phyloP scores from a whole-genome alignment of 2,888 invertebrate genomes.

The Cabera pusaria region DNA sequence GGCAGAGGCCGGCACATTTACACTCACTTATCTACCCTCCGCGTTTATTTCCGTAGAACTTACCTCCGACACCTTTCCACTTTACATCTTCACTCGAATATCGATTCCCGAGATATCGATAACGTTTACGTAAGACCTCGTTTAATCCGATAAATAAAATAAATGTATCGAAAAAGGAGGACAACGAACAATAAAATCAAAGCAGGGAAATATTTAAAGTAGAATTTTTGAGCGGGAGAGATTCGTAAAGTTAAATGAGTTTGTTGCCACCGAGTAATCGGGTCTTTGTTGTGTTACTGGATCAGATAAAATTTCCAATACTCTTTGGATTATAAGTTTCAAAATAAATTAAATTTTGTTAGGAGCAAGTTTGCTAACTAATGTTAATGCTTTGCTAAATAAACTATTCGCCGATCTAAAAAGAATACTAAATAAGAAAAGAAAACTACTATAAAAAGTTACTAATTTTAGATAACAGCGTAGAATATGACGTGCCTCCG shows the following conservation, averaged over 20 bases:
- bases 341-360: slow-evolving; percentile 20
- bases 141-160: slow-evolving; percentile 71
- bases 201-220: slow-evolving; percentile 65
- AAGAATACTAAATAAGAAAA: neutral
- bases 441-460: too few relatives aligned
- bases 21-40: slow-evolving; percentile 77
- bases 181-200: slow-evolving; percentile 73
- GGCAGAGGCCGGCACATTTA: slow-evolving; percentile 66
- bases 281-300: slow-evolving; percentile 63
- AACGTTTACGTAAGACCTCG: slow-evolving; percentile 37
- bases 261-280: slow-evolving; percentile 69
- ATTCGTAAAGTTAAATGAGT: slow-evolving; percentile 80
- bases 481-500: too few relatives aligned
- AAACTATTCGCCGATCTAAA: neutral
- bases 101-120: slow-evolving; percentile 28
- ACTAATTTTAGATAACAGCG: too few relatives aligned
- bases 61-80: slow-evolving; percentile 39
- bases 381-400: too few relatives aligned
- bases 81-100: slow-evolving; percentile 15
- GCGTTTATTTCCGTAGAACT: slow-evolving; percentile 76
- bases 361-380: neutral
- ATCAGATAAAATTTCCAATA: slow-evolving; percentile 69
- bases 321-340: slow-evolving; percentile 33
- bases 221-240: slow-evolving; percentile 66
- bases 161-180: slow-evolving; percentile 70